Base-by-base conservation (phyloP, 2,113 vertebrate species). In the human (Homo sapiens) region DNA sequence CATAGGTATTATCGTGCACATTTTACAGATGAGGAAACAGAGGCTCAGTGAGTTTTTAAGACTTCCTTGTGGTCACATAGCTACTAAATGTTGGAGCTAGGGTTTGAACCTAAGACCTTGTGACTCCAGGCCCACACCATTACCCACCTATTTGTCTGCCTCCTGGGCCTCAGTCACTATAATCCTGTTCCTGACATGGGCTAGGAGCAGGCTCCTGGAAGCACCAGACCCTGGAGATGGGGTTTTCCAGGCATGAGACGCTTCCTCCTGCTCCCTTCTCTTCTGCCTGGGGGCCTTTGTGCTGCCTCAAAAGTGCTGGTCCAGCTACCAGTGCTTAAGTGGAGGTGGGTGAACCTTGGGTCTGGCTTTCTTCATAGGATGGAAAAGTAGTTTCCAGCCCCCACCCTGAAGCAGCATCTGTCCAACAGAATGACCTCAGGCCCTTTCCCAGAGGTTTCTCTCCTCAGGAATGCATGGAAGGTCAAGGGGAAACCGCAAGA, bases 91-190 rank as follows among this genome's bases (percentile, higher is more conserved):
- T 11, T 12, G 23, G 30, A 50, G 32, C 10, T 1, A 8, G 73
- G 52, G 30, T 70, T 75, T 0, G 10, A 91, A 57, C 3, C 59
- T 66, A 61, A 50, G 55, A 68, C 23, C 23, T 55, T 12, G 4
- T 10, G 72, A 40, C 61, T 72, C n/a, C 70, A 43, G 70, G 79
- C 18, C 86, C 48, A 43, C 0, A 2, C 38, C 1, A 0, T 75
- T 11, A 17, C n/a, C 25, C 52, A 52, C 25, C 14, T 17, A 23
- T 22, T 43, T 85, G 50, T 59, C 70, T 70, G 22, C 9, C 18
- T 22, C 35, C 23, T 0, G 0, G 9, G 40, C 27, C 64, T 81
- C 0, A 0, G 6, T 22, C 0, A 1, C 84, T 66, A 8, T 0
- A 5, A 16, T 70, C 16, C 48, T 8, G 5, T 11, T n/a, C 79